Evolutionary conservation across 2,113 vertebrate species (phyloP), one percentile per base, ranked within the genome.

Genomic region (Pluvialis apricaria): DNA sequence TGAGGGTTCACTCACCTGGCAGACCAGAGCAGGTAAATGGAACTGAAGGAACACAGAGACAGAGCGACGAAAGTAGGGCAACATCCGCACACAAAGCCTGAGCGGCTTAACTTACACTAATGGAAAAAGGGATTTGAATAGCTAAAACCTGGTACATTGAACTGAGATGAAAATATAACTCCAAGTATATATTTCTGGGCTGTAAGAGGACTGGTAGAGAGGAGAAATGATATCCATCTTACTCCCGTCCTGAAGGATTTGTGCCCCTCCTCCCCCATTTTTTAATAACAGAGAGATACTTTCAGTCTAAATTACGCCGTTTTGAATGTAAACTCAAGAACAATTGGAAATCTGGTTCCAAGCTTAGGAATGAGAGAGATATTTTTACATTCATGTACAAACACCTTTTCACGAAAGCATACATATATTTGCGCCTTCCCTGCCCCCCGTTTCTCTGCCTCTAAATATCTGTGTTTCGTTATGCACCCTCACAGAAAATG

Each of bases 51-150:
- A 21, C 47, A 45, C 3, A 40, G 51, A 70, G 24, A 42, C 57
- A 77, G 78, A 47, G 71, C 3, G 2, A 73, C 1, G 5, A 60
- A 94, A 94, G 60, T 69, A 94, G 90, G 86, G 69, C 88, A 86
- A 28, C 38, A 29, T 36, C 45, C 57, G 8, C 44, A 19, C 18
- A 28, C 55, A 81, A 44, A 92, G 82, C 64, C 64, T 49, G 80
- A 93, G 88, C n/a, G 3, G 82, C 90, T 93, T 93, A 90, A 25
- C 52, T 81, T 29, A 15, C 29, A 14, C 60, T 81, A 64, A 84
- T 83, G 47, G 60, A 83, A 83, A 94, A 92, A 45, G 17, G 47
- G 90, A 92, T 96, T 90, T 93, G 86, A 92, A 79, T 58, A 3
- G 5, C 55, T 91, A 76, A 86, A 90, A 70, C 29, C 86, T 60